Percentiles rank a stretch among this genome's conserved stretches.
phyloP scores from a whole-genome alignment of 2,113 vertebrate genomes.

The Sander vitreus region DNA sequence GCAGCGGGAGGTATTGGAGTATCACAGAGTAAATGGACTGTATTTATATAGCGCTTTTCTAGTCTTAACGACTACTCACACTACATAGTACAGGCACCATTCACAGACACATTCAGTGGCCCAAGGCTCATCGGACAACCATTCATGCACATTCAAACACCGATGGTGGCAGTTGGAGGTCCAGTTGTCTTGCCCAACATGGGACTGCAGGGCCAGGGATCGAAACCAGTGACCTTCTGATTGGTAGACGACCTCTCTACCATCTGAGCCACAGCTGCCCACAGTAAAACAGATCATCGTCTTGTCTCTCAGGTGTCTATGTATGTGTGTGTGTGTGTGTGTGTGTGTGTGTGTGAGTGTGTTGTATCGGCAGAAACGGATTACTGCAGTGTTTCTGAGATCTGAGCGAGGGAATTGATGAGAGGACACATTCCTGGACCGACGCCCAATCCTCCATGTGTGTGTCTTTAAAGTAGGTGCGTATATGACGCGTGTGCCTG shows the following conservation, averaged over 20 bases:
- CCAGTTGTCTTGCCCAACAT: too few species aligned
- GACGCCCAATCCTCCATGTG: conserved; percentile 31
- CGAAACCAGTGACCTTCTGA: too few species aligned
- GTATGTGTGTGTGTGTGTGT: conserved; percentile 10
- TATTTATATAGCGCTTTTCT: too few species aligned
- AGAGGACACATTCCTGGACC: conserved; percentile 43
- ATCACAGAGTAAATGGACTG: conserved; percentile 30
- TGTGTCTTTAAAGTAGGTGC: background rate
- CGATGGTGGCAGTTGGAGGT: too few species aligned
- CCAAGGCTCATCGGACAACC: too few species aligned
- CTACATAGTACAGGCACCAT: too few species aligned
- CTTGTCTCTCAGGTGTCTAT: conserved; percentile 23
- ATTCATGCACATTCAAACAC: too few species aligned
- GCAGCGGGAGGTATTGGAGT: conserved; percentile 46
- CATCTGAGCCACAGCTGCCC: too few species aligned
- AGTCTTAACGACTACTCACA: too few species aligned
- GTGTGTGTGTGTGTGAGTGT: conserved; percentile 3
- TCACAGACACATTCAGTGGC: too few species aligned
- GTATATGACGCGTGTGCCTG: background rate
- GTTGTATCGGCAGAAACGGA: conserved; percentile 32
- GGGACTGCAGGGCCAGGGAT: too few species aligned
- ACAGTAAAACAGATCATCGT: conserved; percentile 54
- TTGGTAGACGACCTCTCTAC: too few species aligned
- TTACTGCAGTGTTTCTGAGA: conserved; percentile 50
- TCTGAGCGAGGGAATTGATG: conserved; percentile 31